Conservation (phyloP, 2,888 invertebrate species). For the Fragum sueziense region DNA sequence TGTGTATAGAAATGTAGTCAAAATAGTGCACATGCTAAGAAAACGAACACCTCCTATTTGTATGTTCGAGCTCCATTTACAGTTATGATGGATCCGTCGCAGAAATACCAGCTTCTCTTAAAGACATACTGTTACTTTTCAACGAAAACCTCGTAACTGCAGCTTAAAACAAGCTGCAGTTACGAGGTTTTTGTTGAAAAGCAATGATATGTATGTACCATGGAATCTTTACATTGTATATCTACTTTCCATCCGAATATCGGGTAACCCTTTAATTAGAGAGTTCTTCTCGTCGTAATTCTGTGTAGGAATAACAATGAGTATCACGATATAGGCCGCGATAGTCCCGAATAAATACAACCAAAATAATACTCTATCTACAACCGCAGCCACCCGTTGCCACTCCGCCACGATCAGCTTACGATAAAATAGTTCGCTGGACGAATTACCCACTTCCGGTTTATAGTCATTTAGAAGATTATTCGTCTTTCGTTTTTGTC, state of each 20-base stretch:
- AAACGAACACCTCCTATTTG: no score
- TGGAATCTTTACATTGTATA: slow-evolving; percentile 47
- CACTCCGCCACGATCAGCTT: slow-evolving; percentile 79
- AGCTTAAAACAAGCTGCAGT: no score
- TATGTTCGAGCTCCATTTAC: no score
- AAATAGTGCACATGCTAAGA: no score
- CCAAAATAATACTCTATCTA: slow-evolving; percentile 79
- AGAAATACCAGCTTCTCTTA: neutral
- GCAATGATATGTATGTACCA: neutral
- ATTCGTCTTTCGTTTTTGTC: slow-evolving; percentile 1
- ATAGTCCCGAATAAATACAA: slow-evolving; percentile 78
- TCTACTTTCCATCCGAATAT: slow-evolving; percentile 50
- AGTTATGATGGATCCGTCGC: no score
- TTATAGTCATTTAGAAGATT: slow-evolving; percentile 30
- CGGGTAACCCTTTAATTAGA: slow-evolving; percentile 40
- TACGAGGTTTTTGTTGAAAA: no score
- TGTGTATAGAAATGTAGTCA: no score
- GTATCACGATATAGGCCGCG: slow-evolving; percentile 76
- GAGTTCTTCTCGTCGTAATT: slow-evolving; percentile 65
- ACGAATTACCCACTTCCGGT: slow-evolving; percentile 47
- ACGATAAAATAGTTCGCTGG: slow-evolving; percentile 57
- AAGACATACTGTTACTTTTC: neutral
- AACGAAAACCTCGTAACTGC: no score
- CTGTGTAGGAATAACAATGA: slow-evolving; percentile 74
- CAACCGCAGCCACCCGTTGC: slow-evolving; percentile 79